Conservation (phyloP, 2,797 vertebrate species). For the Halcyon smyrnensis region DNA sequence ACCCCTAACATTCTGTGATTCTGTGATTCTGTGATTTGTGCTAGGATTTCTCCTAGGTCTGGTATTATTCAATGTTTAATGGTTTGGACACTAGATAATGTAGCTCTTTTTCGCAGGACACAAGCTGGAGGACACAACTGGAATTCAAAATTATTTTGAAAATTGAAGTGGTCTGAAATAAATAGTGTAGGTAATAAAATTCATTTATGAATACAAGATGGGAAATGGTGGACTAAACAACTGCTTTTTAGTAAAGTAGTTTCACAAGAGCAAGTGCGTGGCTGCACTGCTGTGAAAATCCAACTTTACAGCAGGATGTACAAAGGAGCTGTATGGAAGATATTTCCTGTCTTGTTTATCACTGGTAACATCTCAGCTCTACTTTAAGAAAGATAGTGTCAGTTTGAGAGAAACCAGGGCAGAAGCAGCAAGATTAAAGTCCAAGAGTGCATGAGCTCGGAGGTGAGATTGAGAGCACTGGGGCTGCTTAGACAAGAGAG, state of each 20-base stretch:
- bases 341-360: background rate
- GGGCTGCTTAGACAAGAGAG: background rate
- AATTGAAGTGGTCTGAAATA: background rate
- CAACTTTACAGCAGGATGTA: background rate
- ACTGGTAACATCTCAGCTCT: background rate
- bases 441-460: fast-evolving
- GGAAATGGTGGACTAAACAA: background rate
- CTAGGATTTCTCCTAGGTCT: background rate
- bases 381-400: background rate
- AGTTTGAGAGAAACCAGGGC: background rate
- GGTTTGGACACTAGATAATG: background rate
- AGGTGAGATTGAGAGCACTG: background rate
- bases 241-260: background rate
- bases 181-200: background rate
- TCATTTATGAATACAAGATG: background rate
- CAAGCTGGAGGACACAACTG: background rate
- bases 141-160: background rate
- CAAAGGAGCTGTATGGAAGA: background rate
- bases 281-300: background rate
- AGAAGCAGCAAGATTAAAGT: background rate
- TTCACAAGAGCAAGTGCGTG: background rate
- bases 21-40: background rate
- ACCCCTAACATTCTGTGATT: too few species aligned
- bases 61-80: background rate
- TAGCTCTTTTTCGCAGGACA: background rate